A percentile compares a stretch with the other conserved stretches of the same genome.
These are phyloP conservation scores for Bombus fervidus DNA, from an alignment of 1,140 invertebrate genomes.

Conservation along the genomic window DNA sequence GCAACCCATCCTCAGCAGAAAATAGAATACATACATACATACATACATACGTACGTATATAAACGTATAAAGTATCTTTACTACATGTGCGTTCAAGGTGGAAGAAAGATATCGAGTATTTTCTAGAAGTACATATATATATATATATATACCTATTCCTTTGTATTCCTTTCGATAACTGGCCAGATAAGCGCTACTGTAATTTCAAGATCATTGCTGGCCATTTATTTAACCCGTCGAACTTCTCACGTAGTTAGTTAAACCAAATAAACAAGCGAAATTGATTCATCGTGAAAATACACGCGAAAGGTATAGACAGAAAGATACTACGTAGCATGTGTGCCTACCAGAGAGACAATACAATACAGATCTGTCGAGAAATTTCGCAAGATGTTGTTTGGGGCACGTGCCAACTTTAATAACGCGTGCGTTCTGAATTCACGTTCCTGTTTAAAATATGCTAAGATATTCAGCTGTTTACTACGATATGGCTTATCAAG, in stretches of 20 bases:
- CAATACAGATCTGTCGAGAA: background rate
- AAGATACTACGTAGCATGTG: background rate
- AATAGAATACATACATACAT: too few relatives aligned
- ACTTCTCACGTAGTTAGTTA: background rate
- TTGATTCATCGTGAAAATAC: background rate
- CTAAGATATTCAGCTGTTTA: conserved; percentile 7
- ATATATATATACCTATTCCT: too few relatives aligned
- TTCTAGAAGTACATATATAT: too few relatives aligned
- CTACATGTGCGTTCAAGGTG: background rate
- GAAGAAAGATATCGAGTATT: background rate
- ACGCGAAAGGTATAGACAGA: background rate
- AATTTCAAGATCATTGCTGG: background rate
- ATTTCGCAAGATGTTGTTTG: background rate
- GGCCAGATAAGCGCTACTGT: background rate
- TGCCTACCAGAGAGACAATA: background rate
- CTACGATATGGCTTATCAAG: background rate
- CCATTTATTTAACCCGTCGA: background rate
- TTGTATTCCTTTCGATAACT: too few relatives aligned
- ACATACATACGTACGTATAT: background rate
- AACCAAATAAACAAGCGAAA: background rate
- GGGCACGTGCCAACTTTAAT: conserved; percentile 3
- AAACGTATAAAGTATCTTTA: background rate
- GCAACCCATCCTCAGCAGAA: too few relatives aligned
- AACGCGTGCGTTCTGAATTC: background rate
- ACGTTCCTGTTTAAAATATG: background rate